A percentile compares a stretch with the other conserved stretches of the same genome.
Evolutionary conservation across 2,797 vertebrate genomes (phyloP).

Genomic region (Sciurus carolinensis): DNA sequence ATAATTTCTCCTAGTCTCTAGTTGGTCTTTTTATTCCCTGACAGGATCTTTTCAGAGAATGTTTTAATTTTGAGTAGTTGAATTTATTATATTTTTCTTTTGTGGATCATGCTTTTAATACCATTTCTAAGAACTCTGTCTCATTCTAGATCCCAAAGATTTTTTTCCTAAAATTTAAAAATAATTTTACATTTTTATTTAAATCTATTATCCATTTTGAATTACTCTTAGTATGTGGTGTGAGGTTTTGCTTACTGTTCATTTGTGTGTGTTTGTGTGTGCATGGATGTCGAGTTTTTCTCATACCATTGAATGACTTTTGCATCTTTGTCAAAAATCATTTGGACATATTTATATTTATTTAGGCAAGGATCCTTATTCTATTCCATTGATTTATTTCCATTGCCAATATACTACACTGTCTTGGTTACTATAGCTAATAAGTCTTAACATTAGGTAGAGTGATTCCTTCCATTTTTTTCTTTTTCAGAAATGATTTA

Average conservation of each 20-base stretch:
- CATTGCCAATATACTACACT: neutral
- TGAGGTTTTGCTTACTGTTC: neutral
- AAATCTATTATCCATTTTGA: constrained; percentile 17
- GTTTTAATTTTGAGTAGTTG: neutral
- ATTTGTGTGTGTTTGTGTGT: neutral
- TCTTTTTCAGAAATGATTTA: constrained; percentile 54
- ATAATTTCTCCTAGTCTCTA: constrained; percentile 35
- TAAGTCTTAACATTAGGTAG: constrained; percentile 28
- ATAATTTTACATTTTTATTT: constrained; percentile 20
- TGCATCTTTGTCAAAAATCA: constrained; percentile 34
- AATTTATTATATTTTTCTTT: neutral
- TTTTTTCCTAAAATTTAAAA: constrained; percentile 20
- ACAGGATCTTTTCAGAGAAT: constrained; percentile 42
- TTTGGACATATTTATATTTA: neutral
- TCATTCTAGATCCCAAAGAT: neutral
- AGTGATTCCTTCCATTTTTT: constrained; percentile 29
- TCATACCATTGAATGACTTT: constrained; percentile 27
- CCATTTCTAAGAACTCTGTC: neutral
- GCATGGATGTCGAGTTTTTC: neutral
- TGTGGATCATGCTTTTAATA: neutral
- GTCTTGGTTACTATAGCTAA: neutral
- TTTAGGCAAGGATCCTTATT: constrained; percentile 12
- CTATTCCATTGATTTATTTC: constrained; percentile 17
- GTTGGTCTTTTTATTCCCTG: constrained; percentile 26
- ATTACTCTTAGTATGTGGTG: neutral